Evolutionary conservation across 64 coral and sea anemone genomes (phyloP), one percentile per base, ranked within the genome.

Genomic region (Acropora yongei): DNA sequence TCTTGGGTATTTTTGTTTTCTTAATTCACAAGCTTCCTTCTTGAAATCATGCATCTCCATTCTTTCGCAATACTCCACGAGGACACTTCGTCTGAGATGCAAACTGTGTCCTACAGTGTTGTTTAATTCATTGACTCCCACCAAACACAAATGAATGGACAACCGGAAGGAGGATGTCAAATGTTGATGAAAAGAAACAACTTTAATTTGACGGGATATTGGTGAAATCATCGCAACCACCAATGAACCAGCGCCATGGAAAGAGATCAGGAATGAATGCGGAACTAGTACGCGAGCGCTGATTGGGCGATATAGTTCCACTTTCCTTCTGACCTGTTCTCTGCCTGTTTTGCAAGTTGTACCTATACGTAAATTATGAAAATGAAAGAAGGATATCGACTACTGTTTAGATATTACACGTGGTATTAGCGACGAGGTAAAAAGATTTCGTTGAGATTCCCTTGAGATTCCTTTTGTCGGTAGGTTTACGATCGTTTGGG

Each of bases 401-500:
- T 55, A 55, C 51, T 8, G 10, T 8, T 55, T 55, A 55, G 30
- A 30, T 85, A 85, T 85, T 85, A 61, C 82, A 85, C 82, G 82
- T 85, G 82, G 82, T 85, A 18, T 50, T 17, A 39, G n/a, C 82
- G 65, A 68, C 65, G 12, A 69, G 49, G 18, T 49, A 17, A 71
- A 48, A 16, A 18, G 12, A 41, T 1, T n/a, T 82, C 13, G 8
- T 71, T 85, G 17, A 65, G 82, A 85, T 85, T 65, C 45, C 13
- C 18, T 71, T 85, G 17, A 65, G 82, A 85, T 85, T 65, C 45
- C 82, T 49, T 18, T 85, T 85, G 66, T 85, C 46, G 82, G 82
- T 85, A 85, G 69, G 82, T 85, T 85, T 71, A 19, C 1, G 65
- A 17, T 71, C 14, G 66, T 71, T 85, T 85, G 49, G 30, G 61